Evolutionary conservation across 2,888 invertebrate genomes (phyloP).

Genomic region (Perizoma affinitatum): DNA sequence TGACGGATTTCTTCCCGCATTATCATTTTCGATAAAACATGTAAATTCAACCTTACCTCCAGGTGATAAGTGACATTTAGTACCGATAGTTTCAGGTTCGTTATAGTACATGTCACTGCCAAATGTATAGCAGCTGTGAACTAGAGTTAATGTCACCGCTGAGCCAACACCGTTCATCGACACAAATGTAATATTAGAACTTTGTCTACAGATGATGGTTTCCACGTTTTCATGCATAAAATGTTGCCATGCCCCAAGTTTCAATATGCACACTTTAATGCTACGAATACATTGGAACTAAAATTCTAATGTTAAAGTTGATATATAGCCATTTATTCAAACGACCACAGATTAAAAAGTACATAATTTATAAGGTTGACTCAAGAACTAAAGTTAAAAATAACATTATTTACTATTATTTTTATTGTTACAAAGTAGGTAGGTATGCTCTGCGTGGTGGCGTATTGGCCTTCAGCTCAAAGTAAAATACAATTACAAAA

Average conservation of each 20-base stretch:
- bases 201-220: slow-evolving; percentile 12
- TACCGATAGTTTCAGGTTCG: slow-evolving; percentile 36
- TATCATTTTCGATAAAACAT: slow-evolving; percentile 30
- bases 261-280: too few species aligned
- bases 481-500: not conserved
- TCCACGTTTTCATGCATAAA: slow-evolving; percentile 6
- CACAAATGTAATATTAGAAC: slow-evolving; percentile 40
- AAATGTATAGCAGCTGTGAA: slow-evolving; percentile 60
- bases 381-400: too few species aligned
- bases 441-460: too few species aligned
- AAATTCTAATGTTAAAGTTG: too few species aligned
- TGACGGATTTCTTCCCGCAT: slow-evolving; percentile 75
- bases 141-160: slow-evolving; percentile 55
- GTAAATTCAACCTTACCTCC: slow-evolving; percentile 48
- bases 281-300: too few species aligned
- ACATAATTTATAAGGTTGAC: not conserved
- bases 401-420: too few species aligned
- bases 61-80: slow-evolving; percentile 42
- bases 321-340: too few species aligned
- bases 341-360: not conserved
- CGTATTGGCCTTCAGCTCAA: too few species aligned
- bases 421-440: too few species aligned
- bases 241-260: slow-evolving; percentile 11
- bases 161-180: slow-evolving; percentile 65
- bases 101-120: slow-evolving; percentile 53